phyloP scores from a whole-genome alignment of 53 echinoderm and acorn worm genomes.

The Temnopleurus reevesii region DNA sequence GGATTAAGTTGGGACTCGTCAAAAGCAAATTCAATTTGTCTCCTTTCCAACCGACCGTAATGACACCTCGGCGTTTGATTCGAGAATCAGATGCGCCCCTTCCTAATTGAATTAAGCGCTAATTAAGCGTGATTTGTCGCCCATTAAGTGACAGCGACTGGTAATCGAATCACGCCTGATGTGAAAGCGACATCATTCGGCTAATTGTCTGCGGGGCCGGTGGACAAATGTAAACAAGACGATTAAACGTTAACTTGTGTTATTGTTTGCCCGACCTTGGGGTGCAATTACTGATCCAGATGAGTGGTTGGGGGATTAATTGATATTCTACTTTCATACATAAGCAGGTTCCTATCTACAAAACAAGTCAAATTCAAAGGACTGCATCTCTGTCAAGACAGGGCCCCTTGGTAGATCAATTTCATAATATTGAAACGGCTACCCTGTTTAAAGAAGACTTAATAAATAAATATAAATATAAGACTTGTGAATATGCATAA shows the following conservation, averaged over 20 bases:
- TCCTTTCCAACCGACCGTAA: neutral
- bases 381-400: no score
- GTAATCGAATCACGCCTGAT: neutral
- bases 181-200: neutral
- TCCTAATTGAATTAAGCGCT: constrained; percentile 53
- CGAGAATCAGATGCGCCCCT: constrained; percentile 41
- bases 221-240: constrained; percentile 41
- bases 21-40: constrained; percentile 36
- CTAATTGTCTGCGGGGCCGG: neutral
- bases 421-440: no score
- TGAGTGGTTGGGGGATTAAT: constrained; percentile 4
- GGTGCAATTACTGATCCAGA: neutral
- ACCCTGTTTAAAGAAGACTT: no score
- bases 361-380: no score
- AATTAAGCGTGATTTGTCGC: constrained; percentile 54
- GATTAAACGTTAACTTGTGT: neutral
- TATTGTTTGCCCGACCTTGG: constrained; percentile 26
- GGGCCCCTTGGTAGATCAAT: no score
- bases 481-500: no score
- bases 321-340: constrained; percentile 47
- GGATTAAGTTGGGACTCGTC: neutral
- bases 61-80: constrained; percentile 41
- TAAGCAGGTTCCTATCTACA: no score
- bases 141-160: constrained; percentile 43
- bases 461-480: no score